Evolutionary conservation across 2,113 vertebrate genomes (phyloP), one percentile per base, ranked within the genome.

Genomic region (Chroicocephalus ridibundus): DNA sequence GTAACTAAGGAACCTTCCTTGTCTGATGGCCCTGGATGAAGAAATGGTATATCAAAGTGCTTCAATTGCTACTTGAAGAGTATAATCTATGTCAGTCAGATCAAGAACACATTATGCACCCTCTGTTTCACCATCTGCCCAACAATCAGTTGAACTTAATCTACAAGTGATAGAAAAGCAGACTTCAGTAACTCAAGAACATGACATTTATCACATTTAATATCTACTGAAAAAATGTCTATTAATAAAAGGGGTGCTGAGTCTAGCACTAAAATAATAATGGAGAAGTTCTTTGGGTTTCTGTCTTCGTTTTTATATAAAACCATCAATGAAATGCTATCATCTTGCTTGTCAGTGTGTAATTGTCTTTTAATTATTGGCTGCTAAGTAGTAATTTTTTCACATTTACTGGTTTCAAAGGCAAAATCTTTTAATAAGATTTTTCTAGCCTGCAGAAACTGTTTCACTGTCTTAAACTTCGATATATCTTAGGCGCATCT

Each of bases 311-410:
- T 96, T 91, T 64, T 75, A 4, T 68, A n/a, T 84, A 55, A 79
- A 93, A 79, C 25, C 10, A 4, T 65, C 26, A 47, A 86, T 40
- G 78, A 83, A 91, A 81, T 49, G 47, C 54, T 83, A 42, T 91
- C 26, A 84, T 64, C 65, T 84, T 82, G 38, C 77, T 82, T 94
- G 83, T 91, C 68, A 90, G 2, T 83, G 44, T 79, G 38, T 79
- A 96, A 88, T 92, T 92, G 79, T 49, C 85, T 88, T 83, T 88
- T 92, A 95, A 95, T 93, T 77, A 82, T 70, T 71, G 85, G 18
- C 72, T 96, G 68, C 58, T 65, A 64, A 96, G 64, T 77, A 82
- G 38, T 79, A 3, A 29, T 75, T 92, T 89, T 58, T 83, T 92
- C 32, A 82, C 12, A 1, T 74, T 91, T 82, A 18, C 13, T 71